Conservation (phyloP, 2,113 vertebrate species). For the Nettapus auritus region DNA sequence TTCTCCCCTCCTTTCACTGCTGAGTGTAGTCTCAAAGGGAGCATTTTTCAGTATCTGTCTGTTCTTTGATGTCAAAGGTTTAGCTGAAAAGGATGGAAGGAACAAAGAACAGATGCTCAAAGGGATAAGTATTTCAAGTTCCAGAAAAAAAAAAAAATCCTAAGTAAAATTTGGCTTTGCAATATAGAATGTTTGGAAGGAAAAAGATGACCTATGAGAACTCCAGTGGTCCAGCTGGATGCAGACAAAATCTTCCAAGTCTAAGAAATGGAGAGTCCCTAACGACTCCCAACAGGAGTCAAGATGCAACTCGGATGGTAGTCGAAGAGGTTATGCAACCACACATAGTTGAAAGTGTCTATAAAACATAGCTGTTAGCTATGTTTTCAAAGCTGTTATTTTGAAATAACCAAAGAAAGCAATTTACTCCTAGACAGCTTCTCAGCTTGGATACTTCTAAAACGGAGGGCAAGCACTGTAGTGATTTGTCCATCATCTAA, state of each 20-base stretch:
- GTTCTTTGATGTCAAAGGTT: conserved; percentile 56
- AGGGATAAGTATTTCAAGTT: conserved; percentile 5
- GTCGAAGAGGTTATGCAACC: background rate
- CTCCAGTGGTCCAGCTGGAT: background rate
- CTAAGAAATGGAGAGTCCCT: background rate
- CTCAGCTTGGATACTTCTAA: background rate
- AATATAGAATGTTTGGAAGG: background rate
- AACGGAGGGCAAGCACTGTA: background rate
- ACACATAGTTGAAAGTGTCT: background rate
- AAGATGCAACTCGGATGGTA: background rate
- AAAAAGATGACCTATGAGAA: background rate
- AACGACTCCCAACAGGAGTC: background rate
- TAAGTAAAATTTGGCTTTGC: conserved; percentile 29
- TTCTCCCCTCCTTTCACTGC: background rate
- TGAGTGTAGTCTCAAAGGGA: conserved; percentile 29
- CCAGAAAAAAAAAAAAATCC: background rate
- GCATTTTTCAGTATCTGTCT: conserved; percentile 10
- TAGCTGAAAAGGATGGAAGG: conserved; percentile 4
- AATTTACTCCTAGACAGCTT: background rate
- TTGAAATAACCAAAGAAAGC: background rate
- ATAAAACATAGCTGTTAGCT: background rate
- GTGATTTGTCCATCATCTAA: background rate
- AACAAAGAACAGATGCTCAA: conserved; percentile 54
- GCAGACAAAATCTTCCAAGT: background rate
- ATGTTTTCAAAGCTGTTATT: background rate